phyloP scores from a whole-genome alignment of 2,113 vertebrate genomes.

The Halichoerus grypus region DNA sequence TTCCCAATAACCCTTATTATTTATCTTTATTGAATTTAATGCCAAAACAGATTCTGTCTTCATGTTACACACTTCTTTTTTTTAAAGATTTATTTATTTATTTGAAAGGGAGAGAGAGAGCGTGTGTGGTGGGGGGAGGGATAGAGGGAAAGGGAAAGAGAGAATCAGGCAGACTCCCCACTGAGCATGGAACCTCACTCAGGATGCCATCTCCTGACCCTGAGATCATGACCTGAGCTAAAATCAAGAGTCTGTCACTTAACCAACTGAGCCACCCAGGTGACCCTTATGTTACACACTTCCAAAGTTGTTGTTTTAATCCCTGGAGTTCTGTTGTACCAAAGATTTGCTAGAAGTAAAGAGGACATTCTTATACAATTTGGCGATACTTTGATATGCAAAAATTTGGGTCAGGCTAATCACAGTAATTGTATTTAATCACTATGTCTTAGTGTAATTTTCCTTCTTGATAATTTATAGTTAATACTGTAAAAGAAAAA shows the following conservation, averaged over 20 bases:
- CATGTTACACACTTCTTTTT: background rate
- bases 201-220: background rate
- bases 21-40: background rate
- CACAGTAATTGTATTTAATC: slow-evolving; percentile 19
- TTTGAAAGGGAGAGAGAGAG: background rate
- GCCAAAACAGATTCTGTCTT: background rate
- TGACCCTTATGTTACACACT: background rate
- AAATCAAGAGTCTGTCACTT: background rate
- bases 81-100: background rate
- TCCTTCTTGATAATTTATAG: slow-evolving; percentile 24
- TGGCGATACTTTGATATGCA: background rate
- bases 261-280: background rate
- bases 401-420: slow-evolving; percentile 32
- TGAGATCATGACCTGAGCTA: background rate
- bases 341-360: background rate
- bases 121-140: background rate
- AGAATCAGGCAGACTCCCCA: background rate
- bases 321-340: background rate
- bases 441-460: background rate
- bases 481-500: background rate
- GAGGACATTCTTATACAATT: background rate
- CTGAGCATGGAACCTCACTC: background rate
- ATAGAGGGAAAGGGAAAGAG: background rate
- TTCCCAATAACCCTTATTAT: background rate
- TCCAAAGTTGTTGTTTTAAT: background rate